Evolutionary conservation across 1,140 invertebrate species (phyloP).

Genomic region (Arion vulgaris): DNA sequence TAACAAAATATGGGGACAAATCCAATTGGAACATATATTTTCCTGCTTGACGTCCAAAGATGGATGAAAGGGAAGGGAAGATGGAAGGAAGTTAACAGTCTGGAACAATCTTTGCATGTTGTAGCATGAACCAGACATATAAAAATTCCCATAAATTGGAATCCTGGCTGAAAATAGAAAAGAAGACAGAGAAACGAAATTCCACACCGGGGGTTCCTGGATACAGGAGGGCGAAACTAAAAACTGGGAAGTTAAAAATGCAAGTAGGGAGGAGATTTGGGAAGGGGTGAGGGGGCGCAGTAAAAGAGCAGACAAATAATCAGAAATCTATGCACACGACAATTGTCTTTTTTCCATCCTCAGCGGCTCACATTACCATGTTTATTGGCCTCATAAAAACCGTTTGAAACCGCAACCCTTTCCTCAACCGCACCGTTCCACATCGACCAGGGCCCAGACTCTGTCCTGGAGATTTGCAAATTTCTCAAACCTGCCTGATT

Average conservation of each 20-base stretch:
- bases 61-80: neutral
- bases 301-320: constrained; percentile 12
- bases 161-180: no score
- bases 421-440: no score
- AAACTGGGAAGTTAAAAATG: no score
- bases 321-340: constrained; percentile 12
- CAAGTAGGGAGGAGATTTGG: no score
- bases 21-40: neutral
- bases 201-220: no score
- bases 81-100: neutral
- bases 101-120: neutral
- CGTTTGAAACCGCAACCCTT: constrained; percentile 22
- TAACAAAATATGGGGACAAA: neutral
- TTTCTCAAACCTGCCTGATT: constrained; percentile 37
- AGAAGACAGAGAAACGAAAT: no score
- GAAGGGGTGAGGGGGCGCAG: no score
- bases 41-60: neutral
- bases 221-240: no score
- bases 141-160: no score
- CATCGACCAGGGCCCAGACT: neutral
- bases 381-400: constrained; percentile 29
- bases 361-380: constrained; percentile 16
- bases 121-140: neutral
- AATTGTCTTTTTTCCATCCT: neutral
- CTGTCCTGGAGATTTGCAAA: constrained; percentile 32